These are phyloP conservation scores for Pseudachorutes palmiensis DNA, from an alignment of 1,140 invertebrate species.

Conservation along the genomic window DNA sequence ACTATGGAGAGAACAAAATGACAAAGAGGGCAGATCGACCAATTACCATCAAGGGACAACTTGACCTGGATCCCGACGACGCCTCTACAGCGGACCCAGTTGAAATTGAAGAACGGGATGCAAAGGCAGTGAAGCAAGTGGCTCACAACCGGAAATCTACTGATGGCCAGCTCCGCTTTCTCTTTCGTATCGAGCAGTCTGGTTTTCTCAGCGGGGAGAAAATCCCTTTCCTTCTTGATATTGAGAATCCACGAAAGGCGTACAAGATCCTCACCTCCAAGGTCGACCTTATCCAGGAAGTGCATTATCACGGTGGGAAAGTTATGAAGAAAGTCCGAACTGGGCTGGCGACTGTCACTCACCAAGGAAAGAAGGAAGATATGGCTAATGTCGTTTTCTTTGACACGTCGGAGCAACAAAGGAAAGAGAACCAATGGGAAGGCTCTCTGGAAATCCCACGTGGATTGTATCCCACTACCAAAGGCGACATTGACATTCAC, in stretches of 20 bases:
- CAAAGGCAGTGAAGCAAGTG: neutral
- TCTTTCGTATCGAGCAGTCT: constrained; percentile 11
- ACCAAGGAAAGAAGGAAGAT: neutral
- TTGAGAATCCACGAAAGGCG: constrained; percentile 17
- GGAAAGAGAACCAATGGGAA: constrained; percentile 11
- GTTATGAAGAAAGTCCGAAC: neutral
- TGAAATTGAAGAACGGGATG: constrained; percentile 8
- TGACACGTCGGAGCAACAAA: neutral
- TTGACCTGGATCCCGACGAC: constrained; percentile 2
- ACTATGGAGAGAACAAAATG: constrained; percentile 14
- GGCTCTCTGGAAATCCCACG: neutral
- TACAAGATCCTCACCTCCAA: constrained; percentile 7
- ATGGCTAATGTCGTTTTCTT: neutral
- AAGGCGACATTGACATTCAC: neutral
- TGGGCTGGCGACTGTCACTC: neutral
- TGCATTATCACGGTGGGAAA: constrained; percentile 12
- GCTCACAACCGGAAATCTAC: neutral
- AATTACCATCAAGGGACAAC: constrained; percentile 7
- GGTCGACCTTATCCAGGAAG: constrained; percentile 11
- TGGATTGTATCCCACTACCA: neutral
- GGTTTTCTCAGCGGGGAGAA: constrained; percentile 21
- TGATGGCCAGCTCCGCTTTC: constrained; percentile 12
- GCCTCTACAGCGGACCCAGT: neutral
- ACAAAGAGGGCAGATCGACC: constrained; percentile 18
- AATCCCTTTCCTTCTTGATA: constrained; percentile 18